Evolutionary conservation across 2,113 vertebrate genomes (phyloP).

Genomic region (Furnarius figulus): DNA sequence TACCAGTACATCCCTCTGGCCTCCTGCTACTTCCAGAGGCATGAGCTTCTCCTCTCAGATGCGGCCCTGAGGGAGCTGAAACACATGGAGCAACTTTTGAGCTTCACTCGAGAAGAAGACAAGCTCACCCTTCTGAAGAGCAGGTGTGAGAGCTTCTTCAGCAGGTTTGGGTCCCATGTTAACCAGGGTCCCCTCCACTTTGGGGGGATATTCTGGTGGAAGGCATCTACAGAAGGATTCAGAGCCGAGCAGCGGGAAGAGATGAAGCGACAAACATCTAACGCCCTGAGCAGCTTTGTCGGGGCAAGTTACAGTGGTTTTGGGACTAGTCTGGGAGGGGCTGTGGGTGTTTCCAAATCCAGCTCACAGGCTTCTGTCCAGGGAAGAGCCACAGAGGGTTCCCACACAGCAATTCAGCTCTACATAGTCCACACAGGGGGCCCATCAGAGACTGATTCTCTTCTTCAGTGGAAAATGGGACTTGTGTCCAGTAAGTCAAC

Average conservation of each 20-base stretch:
- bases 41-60: conserved; percentile 57
- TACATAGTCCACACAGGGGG: conserved; percentile 49
- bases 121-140: rapidly evolving
- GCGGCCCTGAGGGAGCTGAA: conserved; percentile 59
- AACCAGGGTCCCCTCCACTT: conserved; percentile 71
- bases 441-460: background rate
- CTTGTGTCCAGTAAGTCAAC: conserved; percentile 36
- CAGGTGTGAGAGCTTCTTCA: conserved; percentile 51
- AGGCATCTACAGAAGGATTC: conserved; percentile 45
- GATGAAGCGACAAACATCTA: background rate
- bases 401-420: background rate
- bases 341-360: background rate
- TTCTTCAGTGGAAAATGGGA: conserved; percentile 49
- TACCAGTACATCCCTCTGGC: conserved; percentile 66
- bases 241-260: background rate
- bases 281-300: background rate
- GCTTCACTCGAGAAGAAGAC: background rate
- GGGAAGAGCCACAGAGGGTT: background rate
- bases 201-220: conserved; percentile 77
- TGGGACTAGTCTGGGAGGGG: rapidly evolving
- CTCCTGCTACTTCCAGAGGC: conserved; percentile 54
- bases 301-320: background rate
- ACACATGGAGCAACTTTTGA: conserved; percentile 26
- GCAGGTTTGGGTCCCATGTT: conserved; percentile 67
- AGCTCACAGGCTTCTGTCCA: background rate